phyloP scores from a whole-genome alignment of 1,140 invertebrate species.

The Lysiphlebus fabarum region DNA sequence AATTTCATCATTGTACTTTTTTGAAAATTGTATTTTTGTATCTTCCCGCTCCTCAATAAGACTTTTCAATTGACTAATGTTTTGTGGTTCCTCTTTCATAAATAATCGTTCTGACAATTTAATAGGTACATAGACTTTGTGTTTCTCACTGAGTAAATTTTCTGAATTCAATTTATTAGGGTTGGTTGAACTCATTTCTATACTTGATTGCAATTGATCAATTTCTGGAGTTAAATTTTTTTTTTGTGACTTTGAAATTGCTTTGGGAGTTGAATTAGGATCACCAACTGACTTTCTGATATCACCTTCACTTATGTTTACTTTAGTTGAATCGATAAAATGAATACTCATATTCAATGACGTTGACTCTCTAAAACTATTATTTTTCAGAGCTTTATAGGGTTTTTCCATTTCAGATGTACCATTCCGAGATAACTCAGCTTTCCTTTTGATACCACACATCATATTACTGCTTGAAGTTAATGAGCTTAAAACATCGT shows the following conservation, averaged over 20 bases:
- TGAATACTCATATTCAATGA: neutral
- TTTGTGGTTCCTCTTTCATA: conserved; percentile 48
- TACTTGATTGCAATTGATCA: neutral
- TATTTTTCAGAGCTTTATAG: conserved; percentile 44
- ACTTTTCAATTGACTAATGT: conserved; percentile 44
- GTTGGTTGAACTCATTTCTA: neutral
- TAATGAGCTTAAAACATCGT: conserved; percentile 50
- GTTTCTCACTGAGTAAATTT: neutral
- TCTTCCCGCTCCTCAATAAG: conserved; percentile 44
- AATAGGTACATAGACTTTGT: conserved; percentile 13
- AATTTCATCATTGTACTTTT: conserved; percentile 47
- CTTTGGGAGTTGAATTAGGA: too few relatives aligned
- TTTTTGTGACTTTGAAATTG: too few relatives aligned
- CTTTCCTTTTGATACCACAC: conserved; percentile 51
- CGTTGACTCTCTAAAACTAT: neutral
- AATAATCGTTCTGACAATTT: conserved; percentile 49
- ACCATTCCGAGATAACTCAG: conserved; percentile 44
- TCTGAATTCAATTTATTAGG: neutral
- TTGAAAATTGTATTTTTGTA: conserved; percentile 39
- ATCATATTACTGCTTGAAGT: conserved; percentile 45
- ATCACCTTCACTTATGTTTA: too few relatives aligned
- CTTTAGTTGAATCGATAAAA: too few relatives aligned
- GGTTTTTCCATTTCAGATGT: conserved; percentile 49
- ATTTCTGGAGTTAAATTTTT: too few relatives aligned
- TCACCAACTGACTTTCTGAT: too few relatives aligned